Base-by-base conservation (phyloP, 2,888 invertebrate genomes). In the Agrochola circellaris region DNA sequence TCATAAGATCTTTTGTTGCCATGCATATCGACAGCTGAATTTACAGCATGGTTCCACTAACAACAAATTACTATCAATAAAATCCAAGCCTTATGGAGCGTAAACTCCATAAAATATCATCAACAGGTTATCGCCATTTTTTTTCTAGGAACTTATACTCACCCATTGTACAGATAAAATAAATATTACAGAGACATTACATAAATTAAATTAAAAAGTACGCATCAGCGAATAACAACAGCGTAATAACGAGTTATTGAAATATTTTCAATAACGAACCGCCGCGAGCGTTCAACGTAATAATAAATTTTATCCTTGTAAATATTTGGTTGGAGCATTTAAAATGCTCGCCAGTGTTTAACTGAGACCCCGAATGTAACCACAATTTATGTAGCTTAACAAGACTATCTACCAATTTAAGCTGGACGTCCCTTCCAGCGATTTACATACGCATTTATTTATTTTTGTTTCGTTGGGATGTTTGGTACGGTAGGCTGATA, bases 311-410 rank as follows among this genome's bases (percentile, higher is more conserved):
- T 88, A 88, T 83, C 82, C 84, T 84, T 86, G 90, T 86, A 91
- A 92, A 93, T 91, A 90, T 93, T 92, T 92, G 85, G 81, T 74
- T 78, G 84, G 64, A 85, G 88, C 89, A 84, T 90, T 91, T 88
- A 82, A 91, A 92, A 88, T 87, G 88, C 83, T 82, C 81, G 76
- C 80, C 82, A 79, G 79, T 88, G 87, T 88, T 87, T 88, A 88
- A 88, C 87, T 77, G 81, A 76, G 82, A 81, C 76, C 84, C 87
- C 76, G 77, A 82, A 83, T 83, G 84, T 79, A 66, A 79, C 87
- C 87, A 83, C 88, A 88, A 86, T 86, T 87, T 85, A 88, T 88
- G 82, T 81, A 73, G 78, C 84, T 83, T 83, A 83, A 88, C 84
- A 81, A 88, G 82, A 81, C 87, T 85, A 85, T 85, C 79, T 82